Evolutionary conservation across 2,113 vertebrate genomes (phyloP).

Genomic region (Catharus fuscescens): DNA sequence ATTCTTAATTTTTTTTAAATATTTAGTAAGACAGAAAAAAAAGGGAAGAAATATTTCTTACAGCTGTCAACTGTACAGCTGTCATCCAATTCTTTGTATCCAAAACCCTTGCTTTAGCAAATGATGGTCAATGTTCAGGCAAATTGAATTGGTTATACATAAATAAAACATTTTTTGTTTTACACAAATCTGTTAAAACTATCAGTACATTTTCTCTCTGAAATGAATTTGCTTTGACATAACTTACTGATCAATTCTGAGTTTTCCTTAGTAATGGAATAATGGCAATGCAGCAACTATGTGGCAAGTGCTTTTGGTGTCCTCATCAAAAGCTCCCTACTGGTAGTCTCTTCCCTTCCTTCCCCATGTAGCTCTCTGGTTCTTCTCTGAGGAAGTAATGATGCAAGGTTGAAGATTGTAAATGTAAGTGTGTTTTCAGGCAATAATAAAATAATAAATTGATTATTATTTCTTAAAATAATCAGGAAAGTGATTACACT

Average conservation of each 20-base stretch:
- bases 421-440: background rate
- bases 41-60: background rate
- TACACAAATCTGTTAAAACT: background rate
- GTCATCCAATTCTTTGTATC: background rate
- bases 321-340: background rate
- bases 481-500: background rate
- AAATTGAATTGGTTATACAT: background rate
- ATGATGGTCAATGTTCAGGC: background rate
- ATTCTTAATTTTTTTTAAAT: background rate
- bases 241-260: background rate
- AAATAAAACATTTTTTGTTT: background rate
- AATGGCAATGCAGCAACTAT: background rate
- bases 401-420: background rate
- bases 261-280: background rate
- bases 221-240: background rate
- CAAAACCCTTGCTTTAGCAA: background rate
- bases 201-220: background rate
- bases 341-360: background rate
- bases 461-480: background rate
- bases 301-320: background rate
- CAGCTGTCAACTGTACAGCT: background rate
- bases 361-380: background rate
- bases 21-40: background rate
- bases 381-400: background rate
- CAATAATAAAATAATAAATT: background rate